A percentile compares a stretch with the other conserved stretches of the same genome.
Conservation (phyloP, 2,888 invertebrate genomes). For the Branchellion lobata region DNA sequence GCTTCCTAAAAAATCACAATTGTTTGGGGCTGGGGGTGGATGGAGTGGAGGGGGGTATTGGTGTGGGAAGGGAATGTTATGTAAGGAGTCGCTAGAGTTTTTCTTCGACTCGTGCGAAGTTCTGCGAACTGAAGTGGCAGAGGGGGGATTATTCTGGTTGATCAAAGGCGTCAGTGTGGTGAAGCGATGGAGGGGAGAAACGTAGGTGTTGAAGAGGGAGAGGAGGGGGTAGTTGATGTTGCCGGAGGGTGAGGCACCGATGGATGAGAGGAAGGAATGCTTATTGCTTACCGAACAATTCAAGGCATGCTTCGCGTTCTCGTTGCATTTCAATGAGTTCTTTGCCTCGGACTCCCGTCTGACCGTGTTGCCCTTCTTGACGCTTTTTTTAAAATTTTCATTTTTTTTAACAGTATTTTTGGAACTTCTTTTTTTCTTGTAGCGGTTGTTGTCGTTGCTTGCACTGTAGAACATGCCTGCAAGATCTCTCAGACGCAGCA, state of each 20-base stretch:
- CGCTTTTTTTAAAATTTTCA: neutral
- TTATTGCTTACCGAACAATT: slow-evolving; percentile 12
- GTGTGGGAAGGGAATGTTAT: slow-evolving; percentile 7
- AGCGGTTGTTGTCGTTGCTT: slow-evolving; percentile 30
- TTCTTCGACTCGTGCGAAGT: neutral
- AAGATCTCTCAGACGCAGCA: too few relatives aligned
- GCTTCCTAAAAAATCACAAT: slow-evolving; percentile 1
- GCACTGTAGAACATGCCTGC: slow-evolving; percentile 40
- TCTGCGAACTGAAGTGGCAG: neutral
- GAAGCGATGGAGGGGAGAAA: slow-evolving; percentile 31
- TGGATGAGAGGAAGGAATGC: slow-evolving; percentile 11
- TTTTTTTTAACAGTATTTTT: slow-evolving; percentile 11
- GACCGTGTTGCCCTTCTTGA: neutral
- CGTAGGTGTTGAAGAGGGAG: slow-evolving; percentile 37
- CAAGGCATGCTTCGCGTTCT: slow-evolving; percentile 1
- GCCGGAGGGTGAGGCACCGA: neutral
- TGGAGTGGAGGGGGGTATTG: slow-evolving; percentile 33
- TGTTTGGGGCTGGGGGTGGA: neutral
- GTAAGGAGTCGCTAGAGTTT: neutral
- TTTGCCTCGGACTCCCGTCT: neutral
- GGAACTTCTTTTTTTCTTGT: neutral
- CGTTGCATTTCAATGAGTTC: slow-evolving; percentile 6
- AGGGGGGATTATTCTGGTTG: neutral
- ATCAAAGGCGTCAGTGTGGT: neutral
- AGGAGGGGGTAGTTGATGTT: slow-evolving; percentile 39